phyloP scores from a whole-genome alignment of 2,797 vertebrate genomes.

The Molossus alvarezi region DNA sequence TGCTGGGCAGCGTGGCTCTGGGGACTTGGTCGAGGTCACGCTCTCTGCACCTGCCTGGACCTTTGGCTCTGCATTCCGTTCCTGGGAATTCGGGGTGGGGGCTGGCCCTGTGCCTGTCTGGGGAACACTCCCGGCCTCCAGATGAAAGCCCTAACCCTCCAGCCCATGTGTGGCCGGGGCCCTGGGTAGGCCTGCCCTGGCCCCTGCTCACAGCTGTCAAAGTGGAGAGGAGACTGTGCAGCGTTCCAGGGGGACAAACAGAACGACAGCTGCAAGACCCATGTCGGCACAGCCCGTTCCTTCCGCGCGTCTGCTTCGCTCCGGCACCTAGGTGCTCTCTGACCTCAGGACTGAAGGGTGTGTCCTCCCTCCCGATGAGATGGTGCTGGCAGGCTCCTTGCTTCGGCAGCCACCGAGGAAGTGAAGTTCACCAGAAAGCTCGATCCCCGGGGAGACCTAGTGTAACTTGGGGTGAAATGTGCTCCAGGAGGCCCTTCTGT shows the following conservation, averaged over 20 bases:
- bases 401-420: neutral
- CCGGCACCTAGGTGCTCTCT: neutral
- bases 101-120: slow-evolving; percentile 63
- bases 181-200: slow-evolving; percentile 68
- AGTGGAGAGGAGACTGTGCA: slow-evolving; percentile 38
- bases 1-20: neutral
- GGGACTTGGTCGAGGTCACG: neutral
- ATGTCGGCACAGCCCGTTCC: neutral
- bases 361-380: neutral
- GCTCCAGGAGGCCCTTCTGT: fast-evolving
- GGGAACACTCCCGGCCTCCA: slow-evolving; percentile 76
- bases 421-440: neutral
- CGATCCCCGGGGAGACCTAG: fast-evolving
- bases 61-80: neutral
- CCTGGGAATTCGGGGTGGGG: neutral
- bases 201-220: neutral
- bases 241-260: slow-evolving; percentile 59
- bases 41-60: neutral
- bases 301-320: neutral
- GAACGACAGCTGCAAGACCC: slow-evolving; percentile 80
- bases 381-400: neutral
- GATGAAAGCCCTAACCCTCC: slow-evolving; percentile 60
- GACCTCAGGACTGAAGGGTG: neutral
- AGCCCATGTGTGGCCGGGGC: slow-evolving; percentile 65
- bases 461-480: neutral